phyloP scores from a whole-genome alignment of 2,888 invertebrate species.

The Drosophila fulvimacula region DNA sequence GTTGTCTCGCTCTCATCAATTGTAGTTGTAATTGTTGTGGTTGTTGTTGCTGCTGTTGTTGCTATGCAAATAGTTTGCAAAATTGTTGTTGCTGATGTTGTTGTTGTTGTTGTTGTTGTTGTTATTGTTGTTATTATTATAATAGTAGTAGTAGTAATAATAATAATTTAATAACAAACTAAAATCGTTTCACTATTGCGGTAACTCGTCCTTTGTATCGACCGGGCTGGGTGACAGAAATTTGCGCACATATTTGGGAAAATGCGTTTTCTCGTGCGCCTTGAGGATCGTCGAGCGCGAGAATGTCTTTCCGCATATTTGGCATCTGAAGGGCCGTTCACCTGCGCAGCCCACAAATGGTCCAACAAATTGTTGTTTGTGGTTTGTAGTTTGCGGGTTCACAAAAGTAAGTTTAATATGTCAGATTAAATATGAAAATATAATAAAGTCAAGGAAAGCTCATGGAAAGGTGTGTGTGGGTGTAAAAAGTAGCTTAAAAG shows the following conservation, averaged over 20 bases:
- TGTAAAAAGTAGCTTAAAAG: not conserved
- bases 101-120: constrained; percentile 62
- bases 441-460: not conserved
- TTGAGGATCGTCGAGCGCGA: constrained; percentile 95
- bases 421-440: constrained; percentile 21
- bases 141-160: constrained; percentile 84
- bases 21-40: constrained; percentile 57
- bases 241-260: constrained; percentile 95
- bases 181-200: constrained; percentile 88
- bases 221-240: constrained; percentile 94
- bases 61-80: constrained; percentile 39
- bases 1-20: constrained; percentile 55
- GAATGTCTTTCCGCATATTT: constrained; percentile 95
- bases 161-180: constrained; percentile 85
- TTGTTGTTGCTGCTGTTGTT: constrained; percentile 28
- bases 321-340: constrained; percentile 95
- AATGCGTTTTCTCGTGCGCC: constrained; percentile 96
- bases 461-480: constrained; percentile 1
- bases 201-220: constrained; percentile 92
- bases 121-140: constrained; percentile 78
- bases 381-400: constrained; percentile 18
- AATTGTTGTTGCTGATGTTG: constrained; percentile 37
- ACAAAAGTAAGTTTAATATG: constrained; percentile 32
- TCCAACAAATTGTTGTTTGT: not conserved
- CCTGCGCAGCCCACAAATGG: constrained; percentile 84